Evolutionary conservation across 2,888 invertebrate species (phyloP).

Genomic region (Xanthia icteritia): DNA sequence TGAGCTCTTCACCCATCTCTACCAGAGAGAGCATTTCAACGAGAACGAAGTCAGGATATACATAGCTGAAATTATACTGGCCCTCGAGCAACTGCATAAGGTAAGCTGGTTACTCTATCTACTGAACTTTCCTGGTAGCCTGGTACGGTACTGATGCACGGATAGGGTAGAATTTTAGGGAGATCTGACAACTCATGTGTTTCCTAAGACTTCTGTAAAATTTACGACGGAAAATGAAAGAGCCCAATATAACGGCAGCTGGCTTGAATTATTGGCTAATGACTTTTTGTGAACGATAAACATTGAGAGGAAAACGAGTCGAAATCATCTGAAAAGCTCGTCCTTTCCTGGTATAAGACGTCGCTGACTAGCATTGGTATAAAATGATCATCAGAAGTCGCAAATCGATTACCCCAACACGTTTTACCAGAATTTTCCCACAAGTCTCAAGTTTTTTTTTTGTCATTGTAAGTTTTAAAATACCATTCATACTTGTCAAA

Average conservation of each 20-base stretch:
- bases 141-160: background rate
- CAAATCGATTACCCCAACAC: background rate
- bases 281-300: background rate
- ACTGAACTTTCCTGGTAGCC: background rate
- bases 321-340: background rate
- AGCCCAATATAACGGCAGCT: background rate
- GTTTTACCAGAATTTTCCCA: slow-evolving; percentile 9
- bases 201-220: background rate
- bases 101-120: slow-evolving; percentile 85
- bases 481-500: slow-evolving; percentile 27
- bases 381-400: slow-evolving; percentile 7
- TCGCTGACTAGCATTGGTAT: background rate
- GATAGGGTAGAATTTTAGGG: background rate
- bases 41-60: slow-evolving; percentile 97
- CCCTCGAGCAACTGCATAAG: slow-evolving; percentile 98
- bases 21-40: slow-evolving; percentile 97
- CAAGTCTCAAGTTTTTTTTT: slow-evolving; percentile 12
- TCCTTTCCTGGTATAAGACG: slow-evolving; percentile 6
- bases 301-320: slow-evolving; percentile 22
- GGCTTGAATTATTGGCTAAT: background rate
- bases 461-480: slow-evolving; percentile 20
- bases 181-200: background rate
- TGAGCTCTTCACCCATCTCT: slow-evolving; percentile 98
- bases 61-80: slow-evolving; percentile 98
- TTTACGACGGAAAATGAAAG: background rate